A percentile compares a stretch with the other conserved stretches of the same genome.
phyloP scores from a whole-genome alignment of 2,888 invertebrate genomes.

The Catocala fraxini region DNA sequence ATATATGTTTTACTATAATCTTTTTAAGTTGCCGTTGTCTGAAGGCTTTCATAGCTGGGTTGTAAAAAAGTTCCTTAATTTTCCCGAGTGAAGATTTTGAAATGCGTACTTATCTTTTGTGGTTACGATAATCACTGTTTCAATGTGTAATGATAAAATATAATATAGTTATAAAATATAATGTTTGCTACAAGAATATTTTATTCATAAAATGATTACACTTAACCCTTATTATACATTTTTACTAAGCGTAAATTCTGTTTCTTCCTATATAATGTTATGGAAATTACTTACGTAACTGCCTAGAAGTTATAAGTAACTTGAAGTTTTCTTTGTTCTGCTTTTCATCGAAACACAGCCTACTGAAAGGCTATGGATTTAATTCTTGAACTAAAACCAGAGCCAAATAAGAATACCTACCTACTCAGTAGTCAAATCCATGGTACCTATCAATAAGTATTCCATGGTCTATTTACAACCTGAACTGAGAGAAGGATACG shows the following conservation, averaged over 20 bases:
- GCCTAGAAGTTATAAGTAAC: too few species aligned
- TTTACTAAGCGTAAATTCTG: neutral
- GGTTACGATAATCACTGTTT: constrained; percentile 19
- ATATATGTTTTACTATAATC: constrained; percentile 89
- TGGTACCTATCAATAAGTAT: too few species aligned
- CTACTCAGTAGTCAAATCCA: too few species aligned
- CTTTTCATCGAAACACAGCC: too few species aligned
- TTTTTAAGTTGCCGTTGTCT: constrained; percentile 89
- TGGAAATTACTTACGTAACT: too few species aligned
- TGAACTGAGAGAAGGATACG: too few species aligned
- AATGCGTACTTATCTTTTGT: constrained; percentile 18
- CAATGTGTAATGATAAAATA: constrained; percentile 15
- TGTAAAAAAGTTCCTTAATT: constrained; percentile 88
- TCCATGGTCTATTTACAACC: too few species aligned
- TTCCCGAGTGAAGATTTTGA: constrained; percentile 79
- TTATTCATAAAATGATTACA: constrained; percentile 3
- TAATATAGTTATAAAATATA: constrained; percentile 9
- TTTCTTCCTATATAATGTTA: too few species aligned
- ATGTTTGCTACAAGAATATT: constrained; percentile 8
- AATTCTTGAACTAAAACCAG: too few species aligned
- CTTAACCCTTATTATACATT: neutral
- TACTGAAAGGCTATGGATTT: too few species aligned
- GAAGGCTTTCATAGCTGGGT: constrained; percentile 87
- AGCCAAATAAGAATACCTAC: too few species aligned
- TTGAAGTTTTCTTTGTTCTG: too few species aligned